Conservation (phyloP, 2,113 vertebrate genomes). For the Dendropsophus ebraccatus region DNA sequence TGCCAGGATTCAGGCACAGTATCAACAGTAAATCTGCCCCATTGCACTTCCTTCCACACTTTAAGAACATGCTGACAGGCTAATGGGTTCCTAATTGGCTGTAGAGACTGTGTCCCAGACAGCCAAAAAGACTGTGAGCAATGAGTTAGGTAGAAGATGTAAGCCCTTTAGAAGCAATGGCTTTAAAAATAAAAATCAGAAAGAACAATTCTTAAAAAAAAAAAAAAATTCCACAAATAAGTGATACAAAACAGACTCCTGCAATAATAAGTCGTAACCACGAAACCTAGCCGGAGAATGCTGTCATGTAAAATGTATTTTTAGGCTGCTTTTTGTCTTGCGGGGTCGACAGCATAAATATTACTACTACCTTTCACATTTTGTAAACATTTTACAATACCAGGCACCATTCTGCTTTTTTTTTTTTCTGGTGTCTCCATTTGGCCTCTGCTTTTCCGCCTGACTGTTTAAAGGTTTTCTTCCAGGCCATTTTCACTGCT, state of each 20-base stretch:
- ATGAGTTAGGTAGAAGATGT: too few relatives aligned
- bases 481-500: neutral
- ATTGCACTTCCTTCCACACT: too few relatives aligned
- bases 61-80: too few relatives aligned
- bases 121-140: too few relatives aligned
- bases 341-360: neutral
- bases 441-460: neutral
- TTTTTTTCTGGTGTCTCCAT: neutral
- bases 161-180: too few relatives aligned
- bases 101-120: too few relatives aligned
- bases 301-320: neutral
- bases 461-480: neutral
- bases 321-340: neutral
- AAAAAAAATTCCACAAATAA: neutral
- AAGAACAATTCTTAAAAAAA: neutral
- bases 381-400: constrained; percentile 4
- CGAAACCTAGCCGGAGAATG: neutral
- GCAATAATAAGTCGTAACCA: neutral
- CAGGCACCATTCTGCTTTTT: neutral
- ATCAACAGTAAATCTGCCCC: too few relatives aligned
- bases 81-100: too few relatives aligned
- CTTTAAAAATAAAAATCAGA: neutral
- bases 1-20: too few relatives aligned
- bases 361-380: neutral
- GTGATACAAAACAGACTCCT: neutral